These are phyloP conservation scores for Heterodera schachtii DNA, from an alignment of 1,140 invertebrate genomes.

Conservation along the genomic window DNA sequence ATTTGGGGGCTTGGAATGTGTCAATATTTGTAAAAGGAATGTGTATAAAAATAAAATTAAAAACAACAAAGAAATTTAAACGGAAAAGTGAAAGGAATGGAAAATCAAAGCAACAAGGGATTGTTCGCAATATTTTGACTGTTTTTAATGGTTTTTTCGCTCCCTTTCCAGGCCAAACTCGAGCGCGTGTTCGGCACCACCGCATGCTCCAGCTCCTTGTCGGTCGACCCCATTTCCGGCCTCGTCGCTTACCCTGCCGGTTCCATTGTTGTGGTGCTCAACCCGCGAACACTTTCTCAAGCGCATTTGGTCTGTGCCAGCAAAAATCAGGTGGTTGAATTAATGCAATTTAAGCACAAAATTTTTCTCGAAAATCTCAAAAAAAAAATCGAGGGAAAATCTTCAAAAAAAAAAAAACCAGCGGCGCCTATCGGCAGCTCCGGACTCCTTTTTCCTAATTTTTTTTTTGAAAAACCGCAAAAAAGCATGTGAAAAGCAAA, in stretches of 20 bases:
- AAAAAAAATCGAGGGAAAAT: no score
- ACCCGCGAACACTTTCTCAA: conserved; percentile 46
- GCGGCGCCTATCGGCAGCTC: no score
- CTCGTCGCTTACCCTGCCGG: conserved; percentile 59
- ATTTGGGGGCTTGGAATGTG: not conserved
- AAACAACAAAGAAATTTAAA: not conserved
- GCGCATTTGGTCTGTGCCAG: conserved; percentile 51
- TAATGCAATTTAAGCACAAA: not conserved
- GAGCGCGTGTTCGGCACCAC: conserved; percentile 56
- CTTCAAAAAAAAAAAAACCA: no score
- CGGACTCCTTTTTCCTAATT: no score
- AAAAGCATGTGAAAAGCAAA: no score
- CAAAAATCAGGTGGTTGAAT: conserved; percentile 36
- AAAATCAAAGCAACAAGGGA: not conserved
- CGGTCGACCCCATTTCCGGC: conserved; percentile 52
- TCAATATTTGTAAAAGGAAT: no score
- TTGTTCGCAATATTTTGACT: not conserved
- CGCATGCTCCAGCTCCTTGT: conserved; percentile 51
- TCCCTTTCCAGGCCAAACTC: conserved; percentile 51
- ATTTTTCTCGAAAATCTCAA: not conserved
- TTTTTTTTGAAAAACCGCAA: no score
- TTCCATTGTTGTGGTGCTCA: conserved; percentile 58
- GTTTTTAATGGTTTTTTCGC: not conserved
- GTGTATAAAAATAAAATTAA: not conserved
- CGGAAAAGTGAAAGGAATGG: not conserved